Percentiles rank a stretch among this genome's conserved stretches.
Evolutionary conservation across 2,113 vertebrate genomes (phyloP).

Genomic region (Lagopus muta): DNA sequence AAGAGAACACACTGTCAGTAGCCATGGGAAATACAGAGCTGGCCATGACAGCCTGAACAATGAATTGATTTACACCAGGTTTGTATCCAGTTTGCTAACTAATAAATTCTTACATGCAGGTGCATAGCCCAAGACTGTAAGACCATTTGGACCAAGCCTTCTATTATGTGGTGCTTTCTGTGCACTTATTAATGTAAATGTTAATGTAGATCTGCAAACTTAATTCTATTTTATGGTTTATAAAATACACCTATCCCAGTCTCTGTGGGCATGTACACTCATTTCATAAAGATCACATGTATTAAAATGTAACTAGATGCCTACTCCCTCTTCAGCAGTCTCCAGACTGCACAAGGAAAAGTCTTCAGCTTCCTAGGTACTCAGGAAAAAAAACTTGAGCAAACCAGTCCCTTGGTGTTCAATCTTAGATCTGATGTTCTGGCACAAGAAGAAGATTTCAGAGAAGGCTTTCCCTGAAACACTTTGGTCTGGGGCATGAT

Average conservation of each 20-base stretch:
- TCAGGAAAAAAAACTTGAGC: not conserved
- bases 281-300: slow-evolving; percentile 39
- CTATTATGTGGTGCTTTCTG: slow-evolving; percentile 12
- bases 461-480: not conserved
- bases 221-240: slow-evolving; percentile 47
- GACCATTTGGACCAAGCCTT: not conserved
- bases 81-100: slow-evolving; percentile 43
- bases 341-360: not conserved
- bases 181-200: slow-evolving; percentile 46
- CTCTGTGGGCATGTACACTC: slow-evolving; percentile 39
- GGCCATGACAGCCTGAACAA: not conserved
- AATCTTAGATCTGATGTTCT: not conserved
- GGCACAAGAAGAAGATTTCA: not conserved
- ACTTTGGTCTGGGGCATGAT: not conserved
- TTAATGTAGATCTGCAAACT: slow-evolving; percentile 28
- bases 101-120: slow-evolving; percentile 19
- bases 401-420: not conserved
- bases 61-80: slow-evolving; percentile 33
- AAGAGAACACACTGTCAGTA: slow-evolving; percentile 18
- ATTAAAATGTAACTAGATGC: slow-evolving; percentile 53
- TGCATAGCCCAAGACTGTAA: not conserved
- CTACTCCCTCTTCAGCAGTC: not conserved
- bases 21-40: slow-evolving; percentile 36
- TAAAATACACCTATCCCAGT: slow-evolving; percentile 25
- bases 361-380: not conserved